phyloP scores from a whole-genome alignment of 2,797 vertebrate species.

The Huso huso region DNA sequence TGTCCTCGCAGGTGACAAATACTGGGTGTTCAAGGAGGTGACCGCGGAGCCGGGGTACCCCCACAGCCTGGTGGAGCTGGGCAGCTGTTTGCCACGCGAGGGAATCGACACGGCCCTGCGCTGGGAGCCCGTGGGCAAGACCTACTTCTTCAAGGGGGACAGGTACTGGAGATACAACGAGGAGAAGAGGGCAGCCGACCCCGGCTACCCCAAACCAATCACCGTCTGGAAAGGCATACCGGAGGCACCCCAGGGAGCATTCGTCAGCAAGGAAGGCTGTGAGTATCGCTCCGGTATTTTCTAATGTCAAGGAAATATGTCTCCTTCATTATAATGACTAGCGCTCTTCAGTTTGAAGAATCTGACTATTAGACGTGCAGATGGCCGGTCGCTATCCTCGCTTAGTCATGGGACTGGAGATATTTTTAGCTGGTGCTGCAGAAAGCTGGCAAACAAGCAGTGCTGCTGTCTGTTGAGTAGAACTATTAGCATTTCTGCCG shows the following conservation, averaged over 20 bases:
- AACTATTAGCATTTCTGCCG: slow-evolving; percentile 34
- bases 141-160: slow-evolving; percentile 96
- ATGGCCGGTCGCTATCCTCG: neutral
- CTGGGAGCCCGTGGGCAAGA: slow-evolving; percentile 92
- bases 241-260: slow-evolving; percentile 86
- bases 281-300: slow-evolving; percentile 43
- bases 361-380: slow-evolving; percentile 8
- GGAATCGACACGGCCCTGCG: slow-evolving; percentile 90
- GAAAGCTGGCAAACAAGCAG: slow-evolving; percentile 7
- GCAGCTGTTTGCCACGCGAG: slow-evolving; percentile 79
- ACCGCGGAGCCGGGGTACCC: slow-evolving; percentile 88
- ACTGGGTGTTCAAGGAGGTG: slow-evolving; percentile 95
- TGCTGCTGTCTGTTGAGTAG: slow-evolving; percentile 11
- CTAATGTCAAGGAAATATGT: no score
- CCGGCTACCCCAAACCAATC: slow-evolving; percentile 91
- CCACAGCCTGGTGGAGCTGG: slow-evolving; percentile 82
- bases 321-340: no score
- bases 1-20: slow-evolving; percentile 74
- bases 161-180: slow-evolving; percentile 96
- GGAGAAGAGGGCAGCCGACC: slow-evolving; percentile 78
- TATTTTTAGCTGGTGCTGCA: slow-evolving; percentile 10
- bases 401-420: neutral
- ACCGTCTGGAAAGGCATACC: slow-evolving; percentile 90
- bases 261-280: slow-evolving; percentile 96
- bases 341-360: slow-evolving; percentile 5